Conservation (phyloP, 2,113 vertebrate species). For the Scolopax mira region DNA sequence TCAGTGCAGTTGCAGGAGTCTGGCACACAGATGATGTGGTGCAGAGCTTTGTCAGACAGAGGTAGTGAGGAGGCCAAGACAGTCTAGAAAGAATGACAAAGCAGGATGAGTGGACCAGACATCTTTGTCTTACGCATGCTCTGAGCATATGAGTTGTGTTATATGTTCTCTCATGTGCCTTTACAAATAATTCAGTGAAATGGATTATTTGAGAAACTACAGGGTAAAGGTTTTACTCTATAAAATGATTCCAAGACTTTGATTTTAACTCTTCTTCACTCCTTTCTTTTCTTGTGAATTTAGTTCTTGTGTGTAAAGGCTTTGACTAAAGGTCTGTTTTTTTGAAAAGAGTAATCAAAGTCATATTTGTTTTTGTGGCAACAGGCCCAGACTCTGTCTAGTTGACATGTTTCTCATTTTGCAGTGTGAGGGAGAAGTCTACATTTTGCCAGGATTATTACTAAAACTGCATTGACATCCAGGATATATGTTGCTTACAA, state of each 20-base stretch:
- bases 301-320: not conserved
- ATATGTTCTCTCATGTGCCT: not conserved
- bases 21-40: not conserved
- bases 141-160: not conserved
- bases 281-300: not conserved
- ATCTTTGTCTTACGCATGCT: not conserved
- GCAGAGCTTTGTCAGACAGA: not conserved
- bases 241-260: not conserved
- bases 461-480: not conserved
- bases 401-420: not conserved
- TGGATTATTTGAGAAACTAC: not conserved
- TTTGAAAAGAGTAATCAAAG: not conserved
- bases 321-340: not conserved
- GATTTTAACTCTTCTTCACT: not conserved
- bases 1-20: fast-evolving
- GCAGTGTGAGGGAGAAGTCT: not conserved
- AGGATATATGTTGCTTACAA: not conserved
- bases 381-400: not conserved
- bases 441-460: not conserved
- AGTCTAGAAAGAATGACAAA: conserved; percentile 25
- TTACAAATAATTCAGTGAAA: not conserved
- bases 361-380: not conserved
- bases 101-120: not conserved
- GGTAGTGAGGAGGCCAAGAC: not conserved
- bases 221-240: not conserved